Evolutionary conservation across 2,113 vertebrate genomes (phyloP).

Genomic region (Larimichthys crocea): DNA sequence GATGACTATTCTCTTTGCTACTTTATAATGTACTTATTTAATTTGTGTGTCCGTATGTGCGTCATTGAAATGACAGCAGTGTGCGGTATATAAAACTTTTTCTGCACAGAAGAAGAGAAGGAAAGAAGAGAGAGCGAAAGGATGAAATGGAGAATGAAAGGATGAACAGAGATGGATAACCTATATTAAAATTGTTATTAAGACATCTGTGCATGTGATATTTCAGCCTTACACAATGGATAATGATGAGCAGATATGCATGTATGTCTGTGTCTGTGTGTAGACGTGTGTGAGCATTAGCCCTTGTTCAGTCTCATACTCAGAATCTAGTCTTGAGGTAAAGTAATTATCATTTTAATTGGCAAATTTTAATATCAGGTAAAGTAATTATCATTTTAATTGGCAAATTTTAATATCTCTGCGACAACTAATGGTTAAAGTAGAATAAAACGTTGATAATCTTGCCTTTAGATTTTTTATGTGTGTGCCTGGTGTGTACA

Average conservation of each 20-base stretch:
- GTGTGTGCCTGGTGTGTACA: neutral
- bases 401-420: slow-evolving; percentile 31
- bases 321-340: slow-evolving; percentile 13
- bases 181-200: too few species aligned
- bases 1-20: slow-evolving; percentile 22
- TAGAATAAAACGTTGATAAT: slow-evolving; percentile 39
- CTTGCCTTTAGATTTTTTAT: slow-evolving; percentile 18
- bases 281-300: neutral
- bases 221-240: too few species aligned
- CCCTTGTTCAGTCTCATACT: neutral
- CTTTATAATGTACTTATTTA: slow-evolving; percentile 34
- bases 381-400: slow-evolving; percentile 60
- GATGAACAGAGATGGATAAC: neutral
- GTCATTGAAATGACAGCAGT: neutral
- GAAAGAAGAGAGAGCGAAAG: neutral
- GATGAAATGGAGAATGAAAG: neutral
- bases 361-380: slow-evolving; percentile 24
- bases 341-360: slow-evolving; percentile 59
- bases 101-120: neutral
- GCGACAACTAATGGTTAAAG: slow-evolving; percentile 31
- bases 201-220: too few species aligned
- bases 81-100: slow-evolving; percentile 7
- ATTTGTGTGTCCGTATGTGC: slow-evolving; percentile 39
- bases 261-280: neutral
- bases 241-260: neutral